Percentiles rank a stretch among this genome's conserved stretches.
Evolutionary conservation across 2,888 invertebrate species (phyloP).

Genomic region (Augiades crinisus): DNA sequence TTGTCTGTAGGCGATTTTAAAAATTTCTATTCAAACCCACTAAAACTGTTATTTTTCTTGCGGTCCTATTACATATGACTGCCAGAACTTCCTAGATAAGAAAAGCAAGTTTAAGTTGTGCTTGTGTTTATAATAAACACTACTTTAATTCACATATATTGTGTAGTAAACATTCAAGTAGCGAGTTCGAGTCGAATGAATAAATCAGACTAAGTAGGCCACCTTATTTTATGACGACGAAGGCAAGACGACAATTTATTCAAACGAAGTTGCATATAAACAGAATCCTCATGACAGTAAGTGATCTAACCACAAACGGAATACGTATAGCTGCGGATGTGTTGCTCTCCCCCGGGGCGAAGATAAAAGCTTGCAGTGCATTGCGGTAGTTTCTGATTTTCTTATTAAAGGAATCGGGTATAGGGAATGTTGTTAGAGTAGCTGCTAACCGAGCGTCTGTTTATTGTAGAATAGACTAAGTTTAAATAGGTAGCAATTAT

Average conservation of each 20-base stretch:
- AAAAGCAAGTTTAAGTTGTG: too few species aligned
- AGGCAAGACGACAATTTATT: slow-evolving; percentile 7
- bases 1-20: too few species aligned
- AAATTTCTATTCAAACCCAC: too few species aligned
- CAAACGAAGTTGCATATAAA: slow-evolving; percentile 14
- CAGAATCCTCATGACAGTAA: slow-evolving; percentile 15
- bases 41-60: too few species aligned
- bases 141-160: background rate
- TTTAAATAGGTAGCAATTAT: too few species aligned
- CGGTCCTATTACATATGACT: too few species aligned
- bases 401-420: slow-evolving; percentile 15
- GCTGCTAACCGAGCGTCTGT: background rate
- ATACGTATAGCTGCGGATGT: slow-evolving; percentile 19
- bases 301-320: slow-evolving; percentile 21
- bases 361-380: slow-evolving; percentile 21
- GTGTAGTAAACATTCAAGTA: background rate
- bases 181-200: background rate
- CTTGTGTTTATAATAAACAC: too few species aligned
- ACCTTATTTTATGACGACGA: background rate
- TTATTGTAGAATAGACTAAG: background rate
- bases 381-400: slow-evolving; percentile 22
- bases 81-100: too few species aligned
- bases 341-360: slow-evolving; percentile 8
- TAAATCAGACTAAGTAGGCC: background rate
- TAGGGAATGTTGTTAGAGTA: background rate